Base-by-base conservation (phyloP, 2,113 vertebrate genomes). In the Empidonax alnorum region DNA sequence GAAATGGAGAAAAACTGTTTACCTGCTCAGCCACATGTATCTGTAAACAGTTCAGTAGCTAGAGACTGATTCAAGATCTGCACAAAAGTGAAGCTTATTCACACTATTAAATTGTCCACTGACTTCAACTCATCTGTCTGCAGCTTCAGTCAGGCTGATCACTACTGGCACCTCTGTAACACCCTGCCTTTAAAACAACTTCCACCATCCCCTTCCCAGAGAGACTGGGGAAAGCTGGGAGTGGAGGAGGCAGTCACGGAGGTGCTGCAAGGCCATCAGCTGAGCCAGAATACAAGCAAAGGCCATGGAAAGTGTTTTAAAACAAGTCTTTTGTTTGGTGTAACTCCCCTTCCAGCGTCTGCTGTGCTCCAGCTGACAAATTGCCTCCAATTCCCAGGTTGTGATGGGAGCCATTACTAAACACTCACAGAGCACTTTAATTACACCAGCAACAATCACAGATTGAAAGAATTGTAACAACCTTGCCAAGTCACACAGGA, bases 401-500 rank as follows among this genome's bases (percentile, higher is more conserved):
- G 66, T 33, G 52, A 58, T 20, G 69, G 55, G 79, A 91, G 72
- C 59, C 13, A 21, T 85, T 62, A 52, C 4, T 13, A 89, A 96
- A 63, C 50, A 53, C 74, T 83, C 69, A 41, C 6, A 3, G 52
- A 94, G 71, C 77, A 74, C 74, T 96, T 96, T 61, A 86, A 96
- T 92, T 87, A 93, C 62, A 71, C 55, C 61, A 92, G 84, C 56
- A 94, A 92, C 66, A 44, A 69, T 59, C 52, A 53, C 62, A 75
- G 67, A 56, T 90, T 83, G 84, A 86, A 94, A 87, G 88, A 92
- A 77, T 55, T 39, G 46, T 69, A 86, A 95, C 73, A 88, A 68
- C 68, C 68, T 68, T 25, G 35, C 89, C 93, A 90, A 81, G 66
- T 87, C 79, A 94, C 84, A 59, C 52, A 93, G 85, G 80, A 89